Percentiles rank a stretch among this genome's conserved stretches.
Conservation (phyloP, 2,888 invertebrate species). For the Acleris emargana region DNA sequence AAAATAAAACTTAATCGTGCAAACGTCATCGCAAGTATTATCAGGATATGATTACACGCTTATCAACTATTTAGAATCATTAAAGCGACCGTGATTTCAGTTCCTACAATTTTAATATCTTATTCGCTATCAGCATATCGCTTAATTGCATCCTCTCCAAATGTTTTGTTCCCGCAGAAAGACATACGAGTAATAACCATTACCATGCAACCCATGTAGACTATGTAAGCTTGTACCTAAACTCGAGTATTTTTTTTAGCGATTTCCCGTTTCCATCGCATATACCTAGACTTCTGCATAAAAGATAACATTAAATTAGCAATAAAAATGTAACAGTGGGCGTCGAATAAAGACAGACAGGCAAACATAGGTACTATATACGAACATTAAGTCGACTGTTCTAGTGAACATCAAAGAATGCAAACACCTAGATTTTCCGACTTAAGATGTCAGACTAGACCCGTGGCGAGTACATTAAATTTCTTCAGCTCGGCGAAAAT, state of each 20-base stretch:
- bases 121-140: conserved; percentile 26
- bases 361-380: too few relatives aligned
- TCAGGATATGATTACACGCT: conserved; percentile 42
- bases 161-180: conserved; percentile 7
- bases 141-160: conserved; percentile 8
- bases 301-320: too few relatives aligned
- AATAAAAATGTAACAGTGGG: too few relatives aligned
- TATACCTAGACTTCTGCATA: too few relatives aligned
- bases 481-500: too few relatives aligned
- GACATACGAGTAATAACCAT: neutral
- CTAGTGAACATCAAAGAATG: too few relatives aligned
- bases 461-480: too few relatives aligned
- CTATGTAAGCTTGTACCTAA: neutral
- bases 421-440: too few relatives aligned
- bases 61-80: conserved; percentile 43
- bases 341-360: too few relatives aligned
- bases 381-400: too few relatives aligned
- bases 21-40: conserved; percentile 45
- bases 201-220: too few relatives aligned
- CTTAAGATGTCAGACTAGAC: too few relatives aligned
- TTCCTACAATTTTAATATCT: conserved; percentile 42
- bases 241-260: conserved; percentile 20
- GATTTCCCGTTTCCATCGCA: conserved; percentile 15
- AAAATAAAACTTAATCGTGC: conserved; percentile 36
- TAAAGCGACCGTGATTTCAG: conserved; percentile 48